Evolutionary conservation across 2,797 vertebrate species (phyloP), one percentile per base, ranked within the genome.

Genomic region (Aeoliscus strigatus): DNA sequence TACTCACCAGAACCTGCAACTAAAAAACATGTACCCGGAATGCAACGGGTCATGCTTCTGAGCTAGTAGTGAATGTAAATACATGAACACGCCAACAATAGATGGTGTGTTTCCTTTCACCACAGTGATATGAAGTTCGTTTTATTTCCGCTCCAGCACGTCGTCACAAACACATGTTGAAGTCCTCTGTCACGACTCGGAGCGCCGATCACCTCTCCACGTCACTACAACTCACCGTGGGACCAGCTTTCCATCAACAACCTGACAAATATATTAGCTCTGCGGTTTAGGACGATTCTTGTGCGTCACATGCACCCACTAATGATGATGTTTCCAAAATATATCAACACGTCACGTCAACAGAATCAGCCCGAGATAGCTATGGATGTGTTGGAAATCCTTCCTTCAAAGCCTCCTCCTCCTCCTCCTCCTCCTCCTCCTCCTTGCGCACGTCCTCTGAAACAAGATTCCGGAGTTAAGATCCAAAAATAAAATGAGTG

Each of bases 281-380:
- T 9, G 23, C 52, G 26, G 37, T 14, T 58, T 32, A 6, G 14
- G 11, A 44, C 1, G 11, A 41, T 25, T n/a, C 36, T 21, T 48
- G 14, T 15, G 11, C 12, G 24, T 35, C 14, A 15, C 6, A 14
- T 28, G 34, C 52, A 46, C 42, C 41, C 32, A 35, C 44, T 70
- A 71, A 66, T 66, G 56, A 78, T 38, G 49, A 40, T 33, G 31
- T 35, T 66, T 58, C 42, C 30, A 47, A 63, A 75, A 72, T 59
- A 70, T 42, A 32, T 36, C 47, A 36, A 13, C 9, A 14, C 23
- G 18, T 40, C 37, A 18, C 51, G 49, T 46, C 60, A 69, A 9
- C 27, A 13, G 30, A 37, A 23, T 23, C 17, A 39, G 56, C 53
- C 34, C 41, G 29, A n/a, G 42, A 46, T 46, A 57, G 37, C 69